Base-by-base conservation (phyloP, 2,113 vertebrate species). In the Apteryx owenii region DNA sequence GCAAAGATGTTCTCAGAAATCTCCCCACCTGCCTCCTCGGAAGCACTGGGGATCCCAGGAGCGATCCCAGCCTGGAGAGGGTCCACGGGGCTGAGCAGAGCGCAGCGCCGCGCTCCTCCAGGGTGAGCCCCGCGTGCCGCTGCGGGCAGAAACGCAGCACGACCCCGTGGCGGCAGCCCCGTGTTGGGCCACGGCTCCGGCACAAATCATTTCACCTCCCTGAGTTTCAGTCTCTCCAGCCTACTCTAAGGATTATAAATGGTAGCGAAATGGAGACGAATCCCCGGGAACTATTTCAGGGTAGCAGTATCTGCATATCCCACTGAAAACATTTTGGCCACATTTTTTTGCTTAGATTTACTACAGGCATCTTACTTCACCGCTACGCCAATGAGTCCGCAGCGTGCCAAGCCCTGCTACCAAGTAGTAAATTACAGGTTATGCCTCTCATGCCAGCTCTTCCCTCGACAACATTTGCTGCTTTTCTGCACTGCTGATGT, bases 161-260 rank as follows among this genome's bases (percentile, higher is more conserved):
- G 23, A 12, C 44, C 29, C 66, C 33, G 16, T 2, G 19, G 73
- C 72, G 44, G 81, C 80, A 90, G 90, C 73, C 81, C 51, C 73
- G 70, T 36, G 87, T 96, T 81, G 90, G 0, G 0, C 89, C 81
- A 73, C 79, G 61, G 89, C 71, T 22, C 62, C 82, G 58, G 62
- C 85, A 90, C 89, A 95, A 93, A 96, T 93, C 62, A 85, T 85
- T 83, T 44, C 51, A 66, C 88, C 70, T 89, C 79, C 88, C 64
- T 72, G 75, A 91, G 58, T 77, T 85, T 88, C 36, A 23, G 88
- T 68, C 96, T 90, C 95, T 46, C 62, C 91, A 93, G 95, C 85
- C 89, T 58, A 73, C 28, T 95, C 91, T 70, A 77, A 91, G 85
- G 75, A 48, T 82, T 89, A 88, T 89, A 95, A 96, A 88, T 80